These are phyloP conservation scores for Pseudomyrmex sp. DNA, from an alignment of 1,140 invertebrate species.

Conservation along the genomic window DNA sequence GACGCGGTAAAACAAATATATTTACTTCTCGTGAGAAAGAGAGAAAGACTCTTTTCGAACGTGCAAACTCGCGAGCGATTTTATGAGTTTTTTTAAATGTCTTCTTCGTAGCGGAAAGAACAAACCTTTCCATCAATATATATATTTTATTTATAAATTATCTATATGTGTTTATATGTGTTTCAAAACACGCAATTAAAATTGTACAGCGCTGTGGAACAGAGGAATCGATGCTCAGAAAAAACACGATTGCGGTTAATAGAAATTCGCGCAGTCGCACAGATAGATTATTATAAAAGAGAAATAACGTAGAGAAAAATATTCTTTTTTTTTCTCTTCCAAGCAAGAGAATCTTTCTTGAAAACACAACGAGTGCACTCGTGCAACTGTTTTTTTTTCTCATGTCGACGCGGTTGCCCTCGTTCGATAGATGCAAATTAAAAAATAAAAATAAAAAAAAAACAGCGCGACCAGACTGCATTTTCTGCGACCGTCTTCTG, in stretches of 20 bases:
- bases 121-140: neutral
- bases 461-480: slow-evolving; percentile 36
- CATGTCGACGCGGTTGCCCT: neutral
- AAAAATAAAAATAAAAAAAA: neutral
- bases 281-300: neutral
- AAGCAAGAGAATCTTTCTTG: slow-evolving; percentile 4
- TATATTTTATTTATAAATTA: too few species aligned
- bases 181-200: neutral
- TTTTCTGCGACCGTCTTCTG: slow-evolving; percentile 51
- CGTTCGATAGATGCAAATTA: slow-evolving; percentile 21
- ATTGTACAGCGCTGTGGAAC: neutral
- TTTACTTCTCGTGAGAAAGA: slow-evolving; percentile 12
- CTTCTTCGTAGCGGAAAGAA: neutral
- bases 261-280: neutral
- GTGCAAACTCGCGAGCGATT: neutral
- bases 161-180: too few species aligned
- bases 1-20: slow-evolving; percentile 26
- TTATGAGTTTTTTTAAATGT: neutral
- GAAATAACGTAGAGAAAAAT: neutral
- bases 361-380: neutral
- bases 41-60: neutral
- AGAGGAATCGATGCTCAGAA: neutral
- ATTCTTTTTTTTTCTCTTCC: slow-evolving; percentile 6
- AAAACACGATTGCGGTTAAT: neutral
- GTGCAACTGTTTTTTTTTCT: neutral